Evolutionary conservation across 2,797 vertebrate species (phyloP).

Genomic region (Lithobates pipiens): DNA sequence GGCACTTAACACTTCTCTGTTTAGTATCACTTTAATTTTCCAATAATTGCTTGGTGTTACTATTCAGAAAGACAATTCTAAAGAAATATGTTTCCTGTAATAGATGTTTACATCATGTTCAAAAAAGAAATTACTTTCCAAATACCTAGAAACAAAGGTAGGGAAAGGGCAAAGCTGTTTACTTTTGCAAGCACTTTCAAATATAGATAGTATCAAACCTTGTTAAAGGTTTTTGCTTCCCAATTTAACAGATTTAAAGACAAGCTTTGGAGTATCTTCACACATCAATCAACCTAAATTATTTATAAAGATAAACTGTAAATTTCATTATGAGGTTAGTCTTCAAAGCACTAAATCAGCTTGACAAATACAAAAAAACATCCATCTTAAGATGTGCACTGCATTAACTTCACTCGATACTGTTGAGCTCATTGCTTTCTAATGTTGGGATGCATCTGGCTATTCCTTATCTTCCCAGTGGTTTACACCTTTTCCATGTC

Average conservation of each 20-base stretch:
- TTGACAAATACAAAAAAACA: not conserved
- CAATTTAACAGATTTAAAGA: not conserved
- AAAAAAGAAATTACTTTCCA: constrained; percentile 7
- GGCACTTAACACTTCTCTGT: too few relatives aligned
- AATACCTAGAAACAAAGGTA: constrained; percentile 9
- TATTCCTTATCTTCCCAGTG: too few relatives aligned
- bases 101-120: not conserved
- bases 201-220: not conserved
- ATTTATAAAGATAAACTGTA: not conserved
- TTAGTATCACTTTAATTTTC: too few relatives aligned
- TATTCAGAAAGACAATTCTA: not conserved
- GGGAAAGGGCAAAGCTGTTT: constrained; percentile 8
- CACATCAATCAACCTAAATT: not conserved
- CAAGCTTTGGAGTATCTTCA: not conserved
- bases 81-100: not conserved
- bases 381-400: not conserved
- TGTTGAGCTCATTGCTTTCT: too few relatives aligned
- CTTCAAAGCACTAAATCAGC: not conserved
- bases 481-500: too few relatives aligned
- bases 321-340: not conserved
- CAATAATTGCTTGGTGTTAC: too few relatives aligned
- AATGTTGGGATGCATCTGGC: too few relatives aligned
- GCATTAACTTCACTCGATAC: not conserved
- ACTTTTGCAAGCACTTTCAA: constrained; percentile 2
- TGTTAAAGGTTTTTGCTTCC: not conserved